Percentiles rank a stretch among this genome's conserved stretches.
Evolutionary conservation across 2,113 vertebrate species (phyloP).

Genomic region (Podarcis muralis): DNA sequence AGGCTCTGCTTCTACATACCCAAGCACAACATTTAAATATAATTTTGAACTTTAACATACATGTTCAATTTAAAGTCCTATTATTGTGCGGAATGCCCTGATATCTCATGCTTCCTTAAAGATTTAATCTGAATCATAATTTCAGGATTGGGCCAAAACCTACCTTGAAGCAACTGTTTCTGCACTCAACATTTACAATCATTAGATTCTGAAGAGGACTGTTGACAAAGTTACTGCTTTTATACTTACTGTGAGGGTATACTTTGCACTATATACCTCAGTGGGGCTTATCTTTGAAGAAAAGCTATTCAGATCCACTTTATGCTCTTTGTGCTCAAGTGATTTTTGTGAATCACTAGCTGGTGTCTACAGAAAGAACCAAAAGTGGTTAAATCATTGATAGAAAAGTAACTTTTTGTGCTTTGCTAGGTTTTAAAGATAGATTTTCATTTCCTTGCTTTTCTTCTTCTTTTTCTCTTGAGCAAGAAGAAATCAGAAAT

Average conservation of each 20-base stretch:
- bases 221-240: background rate
- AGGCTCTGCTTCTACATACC: background rate
- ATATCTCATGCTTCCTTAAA: background rate
- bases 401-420: background rate
- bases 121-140: background rate
- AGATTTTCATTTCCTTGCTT: too few species aligned
- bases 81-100: background rate
- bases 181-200: background rate
- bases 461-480: background rate
- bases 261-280: fast-evolving
- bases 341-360: background rate
- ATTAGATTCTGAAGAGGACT: background rate
- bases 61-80: background rate
- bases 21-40: too few species aligned
- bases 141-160: background rate
- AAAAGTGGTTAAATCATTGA: background rate
- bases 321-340: background rate
- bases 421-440: background rate
- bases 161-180: background rate
- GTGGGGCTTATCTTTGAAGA: background rate
- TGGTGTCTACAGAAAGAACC: fast-evolving
- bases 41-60: too few species aligned
- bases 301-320: background rate
- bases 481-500: too few species aligned
- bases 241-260: background rate